Conservation (phyloP, 2,113 vertebrate genomes). For the Columba livia region DNA sequence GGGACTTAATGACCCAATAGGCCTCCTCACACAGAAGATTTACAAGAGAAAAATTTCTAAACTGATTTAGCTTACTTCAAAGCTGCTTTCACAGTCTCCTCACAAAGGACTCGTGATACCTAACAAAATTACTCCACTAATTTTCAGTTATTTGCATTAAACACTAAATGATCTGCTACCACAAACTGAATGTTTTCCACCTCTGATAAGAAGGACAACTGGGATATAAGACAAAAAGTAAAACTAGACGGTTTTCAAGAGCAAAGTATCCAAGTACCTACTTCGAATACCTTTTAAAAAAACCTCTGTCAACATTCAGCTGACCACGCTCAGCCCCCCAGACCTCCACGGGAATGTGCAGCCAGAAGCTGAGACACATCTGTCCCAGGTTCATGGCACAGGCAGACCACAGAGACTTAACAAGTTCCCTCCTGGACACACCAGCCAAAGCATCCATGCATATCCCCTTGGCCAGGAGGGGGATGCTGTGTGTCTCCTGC, state of each 20-base stretch:
- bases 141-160: not conserved
- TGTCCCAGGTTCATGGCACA: not conserved
- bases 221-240: not conserved
- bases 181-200: accelerated
- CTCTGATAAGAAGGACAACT: not conserved
- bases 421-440: accelerated
- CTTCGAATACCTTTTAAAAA: not conserved
- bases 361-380: not conserved
- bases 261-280: not conserved
- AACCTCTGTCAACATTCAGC: not conserved
- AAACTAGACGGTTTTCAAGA: not conserved
- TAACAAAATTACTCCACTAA: not conserved
- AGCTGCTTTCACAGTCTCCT: not conserved
- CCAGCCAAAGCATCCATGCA: accelerated
- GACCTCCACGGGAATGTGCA: not conserved
- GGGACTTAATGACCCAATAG: not conserved
- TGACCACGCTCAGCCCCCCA: not conserved
- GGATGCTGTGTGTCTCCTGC: not conserved
- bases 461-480: accelerated
- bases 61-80: not conserved
- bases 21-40: not conserved
- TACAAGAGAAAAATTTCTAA: not conserved
- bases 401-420: not conserved
- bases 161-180: not conserved
- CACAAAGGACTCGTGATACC: not conserved